phyloP scores from a whole-genome alignment of 2,113 vertebrate genomes.

The Choloepus hoffmanni region DNA sequence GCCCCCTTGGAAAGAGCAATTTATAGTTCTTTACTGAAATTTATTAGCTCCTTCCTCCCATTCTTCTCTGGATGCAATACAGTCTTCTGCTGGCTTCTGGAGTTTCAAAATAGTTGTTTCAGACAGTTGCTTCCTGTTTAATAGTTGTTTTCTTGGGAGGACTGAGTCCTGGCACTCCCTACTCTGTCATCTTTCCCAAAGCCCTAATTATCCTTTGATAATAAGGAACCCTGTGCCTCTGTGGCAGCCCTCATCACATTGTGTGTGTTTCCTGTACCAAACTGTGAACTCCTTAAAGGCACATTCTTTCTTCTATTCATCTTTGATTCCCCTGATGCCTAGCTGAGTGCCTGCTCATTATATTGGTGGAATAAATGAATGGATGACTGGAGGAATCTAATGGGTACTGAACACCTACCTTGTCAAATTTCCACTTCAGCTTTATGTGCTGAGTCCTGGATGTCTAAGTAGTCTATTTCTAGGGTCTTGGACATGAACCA shows the following conservation, averaged over 20 bases:
- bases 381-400: background rate
- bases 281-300: background rate
- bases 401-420: background rate
- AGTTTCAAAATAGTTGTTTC: no score
- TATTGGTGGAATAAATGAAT: background rate
- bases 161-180: no score
- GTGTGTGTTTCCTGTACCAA: background rate
- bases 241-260: background rate
- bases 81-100: no score
- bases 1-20: no score
- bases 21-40: no score
- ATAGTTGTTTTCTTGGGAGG: no score
- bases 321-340: slow-evolving; percentile 1
- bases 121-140: no score
- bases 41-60: no score
- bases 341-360: background rate
- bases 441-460: background rate
- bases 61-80: no score
- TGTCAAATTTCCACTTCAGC: background rate
- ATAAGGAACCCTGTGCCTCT: background rate
- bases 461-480: background rate
- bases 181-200: no score
- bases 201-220: background rate
- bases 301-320: background rate
- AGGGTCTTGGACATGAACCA: background rate